Percentiles rank a stretch among this genome's conserved stretches.
phyloP scores from a whole-genome alignment of 2,888 invertebrate species.

The Bimastos eiseni region DNA sequence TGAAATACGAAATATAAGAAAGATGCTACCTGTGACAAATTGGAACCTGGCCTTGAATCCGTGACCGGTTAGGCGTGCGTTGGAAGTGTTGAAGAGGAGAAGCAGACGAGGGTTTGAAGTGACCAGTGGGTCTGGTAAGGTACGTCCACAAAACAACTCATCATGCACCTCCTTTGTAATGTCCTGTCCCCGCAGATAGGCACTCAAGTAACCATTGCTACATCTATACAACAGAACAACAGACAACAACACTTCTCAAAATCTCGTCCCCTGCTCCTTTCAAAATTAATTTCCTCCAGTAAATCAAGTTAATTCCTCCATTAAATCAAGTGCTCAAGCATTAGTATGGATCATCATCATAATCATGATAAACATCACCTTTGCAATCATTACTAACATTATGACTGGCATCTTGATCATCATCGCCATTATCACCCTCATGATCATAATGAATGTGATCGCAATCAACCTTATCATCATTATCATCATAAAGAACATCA shows the following conservation, averaged over 20 bases:
- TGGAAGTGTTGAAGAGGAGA: conserved; percentile 84
- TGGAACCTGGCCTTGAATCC: conserved; percentile 87
- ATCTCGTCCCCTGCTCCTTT: background rate
- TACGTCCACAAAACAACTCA: conserved; percentile 79
- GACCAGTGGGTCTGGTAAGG: conserved; percentile 75
- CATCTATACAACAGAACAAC: conserved; percentile 36
- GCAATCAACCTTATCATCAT: too few relatives aligned
- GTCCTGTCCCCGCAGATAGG: conserved; percentile 52
- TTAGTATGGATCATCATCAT: background rate
- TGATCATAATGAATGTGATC: background rate
- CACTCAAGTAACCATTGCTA: conserved; percentile 52
- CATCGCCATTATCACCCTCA: background rate
- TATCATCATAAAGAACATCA: background rate
- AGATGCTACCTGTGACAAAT: conserved; percentile 75
- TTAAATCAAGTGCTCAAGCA: background rate
- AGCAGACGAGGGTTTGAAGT: conserved; percentile 90
- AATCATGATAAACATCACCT: background rate
- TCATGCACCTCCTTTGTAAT: conserved; percentile 45
- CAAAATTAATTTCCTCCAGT: too few relatives aligned
- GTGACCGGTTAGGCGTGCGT: conserved; percentile 67
- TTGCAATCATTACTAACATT: background rate
- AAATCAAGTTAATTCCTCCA: background rate
- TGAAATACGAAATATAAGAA: background rate
- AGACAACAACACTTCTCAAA: background rate
- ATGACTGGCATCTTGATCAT: background rate